Base-by-base conservation (phyloP, 1,140 invertebrate genomes). In the Halyomorpha halys region DNA sequence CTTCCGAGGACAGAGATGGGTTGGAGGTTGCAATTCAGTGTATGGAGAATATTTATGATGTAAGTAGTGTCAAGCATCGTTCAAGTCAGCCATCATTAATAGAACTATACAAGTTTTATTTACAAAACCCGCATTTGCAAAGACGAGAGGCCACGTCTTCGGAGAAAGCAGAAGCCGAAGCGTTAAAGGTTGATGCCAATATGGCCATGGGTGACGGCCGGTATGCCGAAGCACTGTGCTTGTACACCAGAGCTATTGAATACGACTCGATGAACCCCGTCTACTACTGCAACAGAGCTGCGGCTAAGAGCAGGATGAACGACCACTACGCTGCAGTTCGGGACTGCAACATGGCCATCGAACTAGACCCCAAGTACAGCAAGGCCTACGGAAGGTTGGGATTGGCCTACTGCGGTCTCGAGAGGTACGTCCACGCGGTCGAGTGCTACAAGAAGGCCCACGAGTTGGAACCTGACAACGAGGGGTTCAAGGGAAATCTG, bases 281-380 rank as follows among this genome's bases (percentile, higher is more conserved):
- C n/a, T 97, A 88, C 75, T 97, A 90, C 75, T 94, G 93, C 73
- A 97, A 97, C 74, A 83, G 94, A 68, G 94, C 94, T 54, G 94
- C 94, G 9, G 91, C 91, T 13, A 84, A 91, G 71, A 94, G 86
- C 70, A 91, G 91, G 74, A 77, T 96, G 63, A 84, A 86, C 44
- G 85, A 91, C 71, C 84, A 91, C 73, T 76, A 84, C 47, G 76
- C 81, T 65, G 91, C 94, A 9, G 86, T 98, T 59, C 83, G 86
- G 67, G 96, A 98, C 74, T 97, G 92, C 74, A 84, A 88, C 68
- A 84, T 83, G 60, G 94, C 96, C 8, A 77, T 98, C 45, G 79
- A 84, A 47, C 84, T 98, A 68, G 91, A 98, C 76, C 86, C 89
- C 0, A 82, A 83, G 44, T 98, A 98, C 74, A 87, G 90, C 66